Evolutionary conservation across 2,888 invertebrate species (phyloP).

Genomic region (Ischnus inquisitorius): DNA sequence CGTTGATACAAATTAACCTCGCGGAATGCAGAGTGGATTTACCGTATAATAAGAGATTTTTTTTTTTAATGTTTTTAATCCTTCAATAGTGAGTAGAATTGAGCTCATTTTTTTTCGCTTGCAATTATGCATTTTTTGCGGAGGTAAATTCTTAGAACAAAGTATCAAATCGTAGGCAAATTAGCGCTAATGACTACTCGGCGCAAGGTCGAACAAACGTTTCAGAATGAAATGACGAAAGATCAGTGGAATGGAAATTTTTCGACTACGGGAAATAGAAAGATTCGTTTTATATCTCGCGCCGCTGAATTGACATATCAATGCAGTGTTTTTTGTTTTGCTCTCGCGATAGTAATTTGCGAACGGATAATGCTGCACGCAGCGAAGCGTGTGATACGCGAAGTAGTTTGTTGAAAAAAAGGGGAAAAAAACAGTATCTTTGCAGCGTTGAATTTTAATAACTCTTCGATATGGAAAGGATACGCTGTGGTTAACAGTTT

Average conservation of each 20-base stretch:
- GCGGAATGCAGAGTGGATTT: slow-evolving; percentile 5
- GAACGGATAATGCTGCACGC: neutral
- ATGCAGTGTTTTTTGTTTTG: neutral
- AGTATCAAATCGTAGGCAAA: neutral
- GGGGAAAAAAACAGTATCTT: neutral
- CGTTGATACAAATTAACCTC: neutral
- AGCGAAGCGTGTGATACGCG: neutral
- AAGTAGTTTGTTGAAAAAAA: neutral
- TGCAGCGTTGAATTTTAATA: slow-evolving; percentile 39
- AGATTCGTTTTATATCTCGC: neutral
- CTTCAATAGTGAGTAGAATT: neutral
- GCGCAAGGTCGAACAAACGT: neutral
- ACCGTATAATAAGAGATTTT: neutral
- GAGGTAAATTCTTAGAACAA: neutral
- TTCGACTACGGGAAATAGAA: neutral
- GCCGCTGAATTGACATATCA: neutral
- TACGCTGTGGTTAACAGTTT: slow-evolving; percentile 9
- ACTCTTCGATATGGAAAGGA: neutral
- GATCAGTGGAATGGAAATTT: neutral
- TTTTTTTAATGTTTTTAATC: neutral
- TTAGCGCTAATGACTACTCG: neutral
- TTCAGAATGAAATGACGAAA: neutral
- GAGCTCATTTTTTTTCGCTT: neutral
- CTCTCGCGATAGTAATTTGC: neutral
- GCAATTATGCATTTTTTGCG: neutral